Base-by-base conservation (phyloP, 2,797 vertebrate species). In the Semaprochilodus insignis region DNA sequence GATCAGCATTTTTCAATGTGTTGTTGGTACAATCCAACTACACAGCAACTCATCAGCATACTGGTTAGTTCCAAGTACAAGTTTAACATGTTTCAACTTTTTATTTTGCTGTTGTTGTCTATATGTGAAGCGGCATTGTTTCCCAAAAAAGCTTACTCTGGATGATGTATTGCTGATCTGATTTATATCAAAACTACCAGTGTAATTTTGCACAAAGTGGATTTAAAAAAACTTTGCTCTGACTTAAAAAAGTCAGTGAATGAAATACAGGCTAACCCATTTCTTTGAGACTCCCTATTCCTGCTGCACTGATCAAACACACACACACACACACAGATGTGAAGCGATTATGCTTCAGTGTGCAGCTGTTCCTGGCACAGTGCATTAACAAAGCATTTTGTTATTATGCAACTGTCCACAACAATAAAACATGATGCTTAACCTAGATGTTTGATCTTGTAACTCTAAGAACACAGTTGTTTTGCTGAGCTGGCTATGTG, bases 341-440 rank as follows among this genome's bases (percentile, higher is more conserved):
- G 34, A 62, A 23, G 55, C 34, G 57, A 71, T 65, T 54, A 65
- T 44, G 27, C 59, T 34, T 36, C 59, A 40, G 44, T 80, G 60
- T 65, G 59, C 59, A 65, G 70, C 25, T 80, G 70, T 80, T 73
- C 57, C 25, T 52, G 70, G 59, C 55, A 71, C 23, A 71, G 44
- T 27, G 36, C 54, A 71, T 59, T 72, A 44, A 71, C 23, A 14
- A n/a, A 48, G 77, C 66, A 31, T 16, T 63, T 73, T 19, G 21
- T 65, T 52, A 80, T 74, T 74, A 74, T 72, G 54, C 67, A 71
- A 72, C 78, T 69, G 27, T 34, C 65, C 34, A 23, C 52, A 59
- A 66, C 31, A 70, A 55, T 79, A 27, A 59, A 70, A 59, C 54
- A 36, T 15, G n/a, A 40, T 15, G 31, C 54, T 27, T 34, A 75